These are phyloP conservation scores for Dolichallabes microphthalmus DNA, from an alignment of 2,113 vertebrate genomes.

Conservation along the genomic window DNA sequence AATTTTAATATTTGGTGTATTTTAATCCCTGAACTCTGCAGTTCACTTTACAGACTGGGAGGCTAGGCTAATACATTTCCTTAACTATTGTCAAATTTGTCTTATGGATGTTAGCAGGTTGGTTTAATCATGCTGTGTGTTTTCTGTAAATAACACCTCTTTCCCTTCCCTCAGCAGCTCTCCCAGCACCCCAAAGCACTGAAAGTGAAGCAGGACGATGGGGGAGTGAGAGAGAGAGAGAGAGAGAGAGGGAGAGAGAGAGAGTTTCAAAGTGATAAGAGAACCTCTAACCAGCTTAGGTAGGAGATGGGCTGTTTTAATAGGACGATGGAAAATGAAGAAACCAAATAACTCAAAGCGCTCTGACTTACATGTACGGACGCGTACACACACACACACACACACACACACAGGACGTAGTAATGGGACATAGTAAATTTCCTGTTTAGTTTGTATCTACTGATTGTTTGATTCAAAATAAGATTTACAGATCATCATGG, in stretches of 20 bases:
- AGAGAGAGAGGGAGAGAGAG: conserved; percentile 53
- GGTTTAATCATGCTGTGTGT: conserved; percentile 58
- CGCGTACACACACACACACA: neutral
- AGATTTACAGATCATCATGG: neutral
- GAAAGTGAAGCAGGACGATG: conserved; percentile 81
- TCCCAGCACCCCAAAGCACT: conserved; percentile 80
- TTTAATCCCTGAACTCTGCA: neutral
- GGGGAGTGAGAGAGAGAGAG: conserved; percentile 57
- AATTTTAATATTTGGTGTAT: neutral
- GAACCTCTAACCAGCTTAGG: conserved; percentile 81
- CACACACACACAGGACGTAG: neutral
- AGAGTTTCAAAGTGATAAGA: conserved; percentile 80
- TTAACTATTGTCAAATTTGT: neutral
- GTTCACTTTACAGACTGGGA: neutral
- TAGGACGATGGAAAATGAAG: conserved; percentile 65
- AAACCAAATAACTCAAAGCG: conserved; percentile 59
- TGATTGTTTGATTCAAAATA: neutral
- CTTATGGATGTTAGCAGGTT: conserved; percentile 48
- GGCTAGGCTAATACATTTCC: too few species aligned
- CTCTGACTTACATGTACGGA: conserved; percentile 49
- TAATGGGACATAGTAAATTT: neutral
- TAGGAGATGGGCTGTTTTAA: conserved; percentile 83
- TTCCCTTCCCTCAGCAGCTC: conserved; percentile 83
- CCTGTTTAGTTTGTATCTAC: neutral
- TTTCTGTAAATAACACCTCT: conserved; percentile 75